These are phyloP conservation scores for Dasypogon diadema DNA, from an alignment of 2,888 invertebrate species.

Conservation along the genomic window DNA sequence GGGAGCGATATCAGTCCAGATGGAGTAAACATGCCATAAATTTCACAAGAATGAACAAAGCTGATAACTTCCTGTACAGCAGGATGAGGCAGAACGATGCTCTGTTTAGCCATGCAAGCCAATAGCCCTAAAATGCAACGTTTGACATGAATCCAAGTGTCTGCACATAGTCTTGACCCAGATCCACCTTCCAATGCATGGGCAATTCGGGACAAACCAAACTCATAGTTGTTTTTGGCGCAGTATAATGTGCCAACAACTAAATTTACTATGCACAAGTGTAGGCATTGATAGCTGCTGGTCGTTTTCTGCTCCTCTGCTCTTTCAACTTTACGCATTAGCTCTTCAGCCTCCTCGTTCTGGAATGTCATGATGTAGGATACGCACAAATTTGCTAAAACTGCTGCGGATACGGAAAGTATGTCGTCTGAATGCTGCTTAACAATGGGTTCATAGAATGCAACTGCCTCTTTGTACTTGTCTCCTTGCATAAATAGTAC, in stretches of 20 bases:
- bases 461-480: slow-evolving; percentile 97
- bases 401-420: slow-evolving; percentile 95
- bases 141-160: slow-evolving; percentile 99
- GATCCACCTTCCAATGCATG: slow-evolving; percentile 80
- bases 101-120: slow-evolving; percentile 87
- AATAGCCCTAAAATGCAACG: slow-evolving; percentile 91
- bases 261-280: slow-evolving; percentile 97
- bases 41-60: slow-evolving; percentile 88
- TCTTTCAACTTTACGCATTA: slow-evolving; percentile 98
- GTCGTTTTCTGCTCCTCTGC: slow-evolving; percentile 96
- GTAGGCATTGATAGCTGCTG: slow-evolving; percentile 90
- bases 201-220: slow-evolving; percentile 96
- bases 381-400: slow-evolving; percentile 97
- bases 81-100: slow-evolving; percentile 83
- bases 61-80: slow-evolving; percentile 85
- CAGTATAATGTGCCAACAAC: slow-evolving; percentile 99
- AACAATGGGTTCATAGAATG: slow-evolving; percentile 98
- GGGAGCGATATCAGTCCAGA: slow-evolving; percentile 64
- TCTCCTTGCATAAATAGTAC: slow-evolving; percentile 99
- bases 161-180: slow-evolving; percentile 86
- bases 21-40: slow-evolving; percentile 66
- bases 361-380: slow-evolving; percentile 99
- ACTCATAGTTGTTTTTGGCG: slow-evolving; percentile 98
- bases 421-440: slow-evolving; percentile 95
- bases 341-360: slow-evolving; percentile 98